These are phyloP conservation scores for Mastigias papua DNA, from an alignment of 30 jellyfish, hydroid and myxozoan species.

Conservation along the genomic window DNA sequence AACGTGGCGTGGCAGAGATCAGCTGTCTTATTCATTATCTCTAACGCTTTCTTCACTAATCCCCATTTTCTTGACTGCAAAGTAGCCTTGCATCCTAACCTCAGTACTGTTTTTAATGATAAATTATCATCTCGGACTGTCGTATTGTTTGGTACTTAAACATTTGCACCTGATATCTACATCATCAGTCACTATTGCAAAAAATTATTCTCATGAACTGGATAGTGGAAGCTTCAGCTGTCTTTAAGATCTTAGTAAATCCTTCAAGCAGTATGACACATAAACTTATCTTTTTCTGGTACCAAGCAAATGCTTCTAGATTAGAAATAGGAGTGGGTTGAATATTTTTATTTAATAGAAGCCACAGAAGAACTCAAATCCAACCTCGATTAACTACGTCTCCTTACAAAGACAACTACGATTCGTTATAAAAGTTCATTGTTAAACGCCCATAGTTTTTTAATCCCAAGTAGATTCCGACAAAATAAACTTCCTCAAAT, in stretches of 20 bases:
- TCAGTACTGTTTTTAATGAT: background rate
- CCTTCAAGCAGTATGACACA: no score
- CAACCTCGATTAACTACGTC: background rate
- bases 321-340: no score
- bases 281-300: no score
- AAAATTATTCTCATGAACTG: no score
- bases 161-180: no score
- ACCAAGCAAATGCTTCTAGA: no score
- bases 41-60: background rate
- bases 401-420: background rate
- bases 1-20: conserved; percentile 20
- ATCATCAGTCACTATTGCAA: no score
- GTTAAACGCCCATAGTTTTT: background rate
- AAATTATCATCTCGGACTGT: no score
- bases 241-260: no score
- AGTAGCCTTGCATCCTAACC: background rate
- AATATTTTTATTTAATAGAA: no score
- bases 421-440: background rate
- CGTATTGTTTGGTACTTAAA: no score
- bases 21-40: background rate
- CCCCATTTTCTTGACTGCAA: background rate
- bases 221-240: no score
- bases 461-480: conserved; percentile 37
- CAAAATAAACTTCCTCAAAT: conserved; percentile 32
- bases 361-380: background rate